phyloP scores from a whole-genome alignment of 2,113 vertebrate species.

The Quiscalus mexicanus region DNA sequence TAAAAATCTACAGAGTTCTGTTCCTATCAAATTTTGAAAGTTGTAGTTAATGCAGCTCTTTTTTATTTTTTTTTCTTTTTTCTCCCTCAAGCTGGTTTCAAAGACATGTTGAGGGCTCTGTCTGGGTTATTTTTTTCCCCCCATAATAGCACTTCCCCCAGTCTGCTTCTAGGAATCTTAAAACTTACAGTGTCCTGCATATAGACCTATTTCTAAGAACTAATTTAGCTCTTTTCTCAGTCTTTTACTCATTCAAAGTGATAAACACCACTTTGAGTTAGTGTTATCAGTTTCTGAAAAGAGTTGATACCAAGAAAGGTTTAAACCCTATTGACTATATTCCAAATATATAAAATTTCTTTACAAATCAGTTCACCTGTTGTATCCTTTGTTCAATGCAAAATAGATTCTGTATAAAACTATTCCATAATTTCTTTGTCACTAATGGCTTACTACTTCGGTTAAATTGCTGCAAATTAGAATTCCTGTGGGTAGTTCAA shows the following conservation, averaged over 20 bases:
- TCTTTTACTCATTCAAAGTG: too few relatives aligned
- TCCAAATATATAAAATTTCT: neutral
- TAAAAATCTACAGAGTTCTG: neutral
- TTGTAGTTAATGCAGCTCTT: neutral
- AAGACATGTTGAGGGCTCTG: neutral
- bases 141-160: neutral
- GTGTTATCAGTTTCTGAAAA: neutral
- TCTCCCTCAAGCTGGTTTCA: neutral
- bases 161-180: neutral
- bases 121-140: neutral
- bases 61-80: neutral
- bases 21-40: neutral
- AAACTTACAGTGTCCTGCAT: neutral
- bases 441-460: neutral
- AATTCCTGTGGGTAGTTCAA: neutral
- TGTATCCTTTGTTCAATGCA: neutral
- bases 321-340: neutral
- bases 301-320: neutral
- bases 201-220: neutral
- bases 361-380: neutral
- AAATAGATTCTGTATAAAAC: neutral
- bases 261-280: neutral
- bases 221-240: neutral
- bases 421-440: neutral
- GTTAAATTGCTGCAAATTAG: neutral